These are phyloP conservation scores for Gonocerus acuteangulatus DNA, from an alignment of 2,888 invertebrate genomes.

Conservation along the genomic window DNA sequence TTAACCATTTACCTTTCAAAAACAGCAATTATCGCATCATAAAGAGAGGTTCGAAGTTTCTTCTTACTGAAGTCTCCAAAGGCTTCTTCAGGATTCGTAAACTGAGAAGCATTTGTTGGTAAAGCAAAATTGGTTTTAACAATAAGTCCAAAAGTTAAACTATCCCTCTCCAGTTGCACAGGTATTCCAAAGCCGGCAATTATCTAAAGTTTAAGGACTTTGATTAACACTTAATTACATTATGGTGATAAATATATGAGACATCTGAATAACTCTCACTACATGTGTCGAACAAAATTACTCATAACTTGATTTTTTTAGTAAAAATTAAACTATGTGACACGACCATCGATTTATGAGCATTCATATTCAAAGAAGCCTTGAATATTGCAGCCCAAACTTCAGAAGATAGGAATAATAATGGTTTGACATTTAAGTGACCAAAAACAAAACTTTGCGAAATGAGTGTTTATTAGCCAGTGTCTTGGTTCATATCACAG, in stretches of 20 bases:
- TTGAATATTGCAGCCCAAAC: too few species aligned
- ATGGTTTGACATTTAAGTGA: too few species aligned
- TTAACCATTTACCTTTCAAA: slow-evolving; percentile 38
- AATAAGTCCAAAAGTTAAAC: slow-evolving; percentile 57
- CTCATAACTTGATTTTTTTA: neutral
- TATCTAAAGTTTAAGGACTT: too few species aligned
- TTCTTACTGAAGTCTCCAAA: slow-evolving; percentile 30
- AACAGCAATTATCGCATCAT: slow-evolving; percentile 55
- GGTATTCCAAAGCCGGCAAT: slow-evolving; percentile 61
- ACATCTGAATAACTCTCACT: neutral
- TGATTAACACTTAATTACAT: too few species aligned
- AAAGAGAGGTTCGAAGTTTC: slow-evolving; percentile 44
- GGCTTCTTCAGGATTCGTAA: slow-evolving; percentile 45
- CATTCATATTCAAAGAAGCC: too few species aligned
- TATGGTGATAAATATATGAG: too few species aligned
- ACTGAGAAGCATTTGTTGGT: slow-evolving; percentile 55
- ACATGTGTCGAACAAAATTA: neutral
- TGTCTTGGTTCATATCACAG: too few species aligned
- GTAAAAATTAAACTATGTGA: neutral
- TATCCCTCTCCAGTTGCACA: slow-evolving; percentile 52
- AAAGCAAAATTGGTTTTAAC: slow-evolving; percentile 60
- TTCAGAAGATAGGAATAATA: too few species aligned
- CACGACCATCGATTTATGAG: too few species aligned
- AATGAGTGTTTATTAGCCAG: too few species aligned
- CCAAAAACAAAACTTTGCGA: too few species aligned